A percentile compares a stretch with the other conserved stretches of the same genome.
Evolutionary conservation across 2,888 invertebrate genomes (phyloP).

Genomic region (Netelia melanura): DNA sequence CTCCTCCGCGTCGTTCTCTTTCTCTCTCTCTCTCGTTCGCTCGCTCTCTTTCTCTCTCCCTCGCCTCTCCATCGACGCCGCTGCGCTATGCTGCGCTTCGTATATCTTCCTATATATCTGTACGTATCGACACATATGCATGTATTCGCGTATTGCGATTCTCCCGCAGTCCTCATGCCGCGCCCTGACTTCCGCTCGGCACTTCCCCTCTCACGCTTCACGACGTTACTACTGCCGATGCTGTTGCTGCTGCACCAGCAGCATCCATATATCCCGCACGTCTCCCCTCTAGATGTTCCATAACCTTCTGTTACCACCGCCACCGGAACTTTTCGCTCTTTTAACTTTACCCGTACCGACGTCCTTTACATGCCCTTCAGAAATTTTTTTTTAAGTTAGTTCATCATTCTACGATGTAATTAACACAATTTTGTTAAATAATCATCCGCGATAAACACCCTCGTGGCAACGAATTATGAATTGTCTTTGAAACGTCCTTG

Average conservation of each 20-base stretch:
- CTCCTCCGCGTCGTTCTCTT: slow-evolving; percentile 72
- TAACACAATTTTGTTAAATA: too few species aligned
- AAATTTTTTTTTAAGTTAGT: too few species aligned
- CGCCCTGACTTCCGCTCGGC: slow-evolving; percentile 70
- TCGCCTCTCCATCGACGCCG: slow-evolving; percentile 73
- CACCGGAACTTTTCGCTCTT: slow-evolving; percentile 39
- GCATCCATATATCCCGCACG: slow-evolving; percentile 33
- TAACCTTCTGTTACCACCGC: slow-evolving; percentile 56
- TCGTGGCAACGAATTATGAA: too few species aligned
- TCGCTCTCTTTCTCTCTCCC: slow-evolving; percentile 81
- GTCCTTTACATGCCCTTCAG: slow-evolving; percentile 2
- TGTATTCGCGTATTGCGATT: slow-evolving; percentile 76
- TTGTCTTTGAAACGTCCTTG: too few species aligned
- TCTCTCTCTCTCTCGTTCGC: slow-evolving; percentile 22
- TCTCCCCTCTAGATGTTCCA: slow-evolving; percentile 60
- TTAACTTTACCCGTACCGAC: slow-evolving; percentile 5
- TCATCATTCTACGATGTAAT: too few species aligned
- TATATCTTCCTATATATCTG: neutral
- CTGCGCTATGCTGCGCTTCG: slow-evolving; percentile 58
- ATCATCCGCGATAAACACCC: too few species aligned
- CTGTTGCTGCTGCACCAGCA: slow-evolving; percentile 39
- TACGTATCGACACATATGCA: slow-evolving; percentile 77
- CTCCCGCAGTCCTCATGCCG: slow-evolving; percentile 69
- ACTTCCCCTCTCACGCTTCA: slow-evolving; percentile 73
- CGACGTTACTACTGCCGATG: slow-evolving; percentile 55